Conservation (phyloP, 2,888 invertebrate genomes). For the Eupithecia exiguata region DNA sequence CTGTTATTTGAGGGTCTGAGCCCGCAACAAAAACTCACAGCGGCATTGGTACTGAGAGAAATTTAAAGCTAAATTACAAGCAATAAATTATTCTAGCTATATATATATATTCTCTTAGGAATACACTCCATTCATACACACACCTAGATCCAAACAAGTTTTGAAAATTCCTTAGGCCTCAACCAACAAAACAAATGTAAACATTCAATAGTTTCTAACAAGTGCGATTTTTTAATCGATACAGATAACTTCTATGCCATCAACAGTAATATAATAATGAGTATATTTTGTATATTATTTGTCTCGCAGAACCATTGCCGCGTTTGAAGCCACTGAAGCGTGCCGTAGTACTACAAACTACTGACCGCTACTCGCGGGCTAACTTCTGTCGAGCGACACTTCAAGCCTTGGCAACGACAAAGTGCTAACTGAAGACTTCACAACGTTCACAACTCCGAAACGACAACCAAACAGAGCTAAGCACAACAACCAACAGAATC, state of each 20-base stretch:
- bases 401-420: slow-evolving; percentile 60
- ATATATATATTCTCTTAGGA: slow-evolving; percentile 42
- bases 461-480: background rate
- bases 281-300: slow-evolving; percentile 41
- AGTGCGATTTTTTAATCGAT: slow-evolving; percentile 56
- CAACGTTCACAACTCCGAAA: slow-evolving; percentile 16
- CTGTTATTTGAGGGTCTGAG: slow-evolving; percentile 73
- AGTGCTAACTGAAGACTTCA: slow-evolving; percentile 21
- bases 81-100: slow-evolving; percentile 48
- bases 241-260: slow-evolving; percentile 53
- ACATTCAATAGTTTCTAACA: slow-evolving; percentile 60
- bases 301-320: slow-evolving; percentile 70
- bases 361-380: slow-evolving; percentile 58
- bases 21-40: slow-evolving; percentile 78
- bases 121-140: slow-evolving; percentile 41
- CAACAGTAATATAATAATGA: slow-evolving; percentile 46
- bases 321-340: slow-evolving; percentile 77
- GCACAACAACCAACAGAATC: slow-evolving; percentile 6
- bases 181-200: slow-evolving; percentile 45
- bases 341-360: slow-evolving; percentile 81
- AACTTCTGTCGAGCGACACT: slow-evolving; percentile 79
- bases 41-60: slow-evolving; percentile 70
- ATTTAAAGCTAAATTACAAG: slow-evolving; percentile 48
- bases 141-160: slow-evolving; percentile 31
- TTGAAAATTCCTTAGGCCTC: slow-evolving; percentile 47